phyloP scores from a whole-genome alignment of 2,113 vertebrate species.

The Antechinus stuartii region DNA sequence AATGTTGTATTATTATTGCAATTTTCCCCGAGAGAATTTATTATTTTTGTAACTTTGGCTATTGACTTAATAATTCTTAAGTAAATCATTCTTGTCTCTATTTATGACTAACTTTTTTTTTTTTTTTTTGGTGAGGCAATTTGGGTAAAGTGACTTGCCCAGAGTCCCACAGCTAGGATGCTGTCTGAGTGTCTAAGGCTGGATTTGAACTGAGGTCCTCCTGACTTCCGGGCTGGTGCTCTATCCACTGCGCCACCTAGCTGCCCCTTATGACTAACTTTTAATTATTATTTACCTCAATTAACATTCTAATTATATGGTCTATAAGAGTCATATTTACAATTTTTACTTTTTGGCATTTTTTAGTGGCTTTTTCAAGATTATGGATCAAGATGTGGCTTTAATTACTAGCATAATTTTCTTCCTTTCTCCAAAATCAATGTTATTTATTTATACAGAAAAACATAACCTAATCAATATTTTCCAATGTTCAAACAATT shows the following conservation, averaged over 20 bases:
- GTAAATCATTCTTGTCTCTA: neutral
- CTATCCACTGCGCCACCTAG: too few species aligned
- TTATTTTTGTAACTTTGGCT: neutral
- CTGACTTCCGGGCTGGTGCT: too few species aligned
- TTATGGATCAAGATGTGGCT: neutral
- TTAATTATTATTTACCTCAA: neutral
- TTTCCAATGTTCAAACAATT: constrained; percentile 88
- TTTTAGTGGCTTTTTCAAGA: neutral
- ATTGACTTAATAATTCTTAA: neutral
- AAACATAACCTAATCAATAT: constrained; percentile 87
- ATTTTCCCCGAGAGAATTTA: neutral
- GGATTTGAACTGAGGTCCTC: too few species aligned
- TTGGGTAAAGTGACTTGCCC: too few species aligned
- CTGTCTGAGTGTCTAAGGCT: too few species aligned
- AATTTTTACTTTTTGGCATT: neutral
- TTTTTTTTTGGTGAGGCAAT: too few species aligned
- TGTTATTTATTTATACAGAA: constrained; percentile 93
- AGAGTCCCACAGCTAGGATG: too few species aligned
- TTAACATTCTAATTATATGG: neutral
- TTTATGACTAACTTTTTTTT: neutral
- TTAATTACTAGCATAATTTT: constrained; percentile 61
- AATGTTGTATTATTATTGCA: neutral
- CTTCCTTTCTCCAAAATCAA: constrained; percentile 83
- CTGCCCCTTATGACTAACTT: neutral
- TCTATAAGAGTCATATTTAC: neutral